Evolutionary conservation across 1,140 invertebrate genomes (phyloP).

Genomic region (Drosophila nigromelanica): DNA sequence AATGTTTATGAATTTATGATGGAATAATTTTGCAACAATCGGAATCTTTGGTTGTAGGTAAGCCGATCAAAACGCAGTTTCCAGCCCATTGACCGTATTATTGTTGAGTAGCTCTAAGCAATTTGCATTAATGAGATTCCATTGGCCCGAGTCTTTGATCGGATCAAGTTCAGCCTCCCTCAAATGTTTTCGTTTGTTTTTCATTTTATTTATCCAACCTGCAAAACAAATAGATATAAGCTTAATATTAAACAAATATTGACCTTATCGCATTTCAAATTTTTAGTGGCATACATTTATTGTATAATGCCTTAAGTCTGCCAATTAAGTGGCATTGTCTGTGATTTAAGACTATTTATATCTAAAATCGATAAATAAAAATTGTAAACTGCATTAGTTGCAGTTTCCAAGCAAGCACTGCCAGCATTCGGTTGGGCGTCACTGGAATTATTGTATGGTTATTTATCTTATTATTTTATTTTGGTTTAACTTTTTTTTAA

Average conservation of each 20-base stretch:
- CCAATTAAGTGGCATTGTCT: constrained; percentile 33
- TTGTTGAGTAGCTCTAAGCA: constrained; percentile 21
- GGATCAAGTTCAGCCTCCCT: constrained; percentile 40
- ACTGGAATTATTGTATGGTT: neutral
- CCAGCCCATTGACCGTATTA: constrained; percentile 19
- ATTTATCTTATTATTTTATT: neutral
- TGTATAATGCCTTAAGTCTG: constrained; percentile 19
- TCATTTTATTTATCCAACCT: constrained; percentile 29
- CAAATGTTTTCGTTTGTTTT: constrained; percentile 47
- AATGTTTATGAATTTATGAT: constrained; percentile 24
- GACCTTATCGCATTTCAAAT: constrained; percentile 67
- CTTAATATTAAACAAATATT: constrained; percentile 46
- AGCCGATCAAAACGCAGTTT: constrained; percentile 60
- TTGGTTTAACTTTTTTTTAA: neutral
- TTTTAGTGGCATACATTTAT: constrained; percentile 31
- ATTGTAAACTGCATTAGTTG: constrained; percentile 10
- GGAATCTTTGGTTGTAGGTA: constrained; percentile 27
- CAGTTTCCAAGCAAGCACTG: neutral
- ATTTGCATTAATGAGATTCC: constrained; percentile 46
- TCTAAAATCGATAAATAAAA: constrained; percentile 2
- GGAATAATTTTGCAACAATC: constrained; percentile 44
- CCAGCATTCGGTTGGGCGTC: neutral
- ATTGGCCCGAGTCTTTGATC: constrained; percentile 9
- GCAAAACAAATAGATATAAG: constrained; percentile 12
- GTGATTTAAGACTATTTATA: constrained; percentile 12